Base-by-base conservation (phyloP, 2,888 invertebrate genomes). In the Ptychoptera contaminata region DNA sequence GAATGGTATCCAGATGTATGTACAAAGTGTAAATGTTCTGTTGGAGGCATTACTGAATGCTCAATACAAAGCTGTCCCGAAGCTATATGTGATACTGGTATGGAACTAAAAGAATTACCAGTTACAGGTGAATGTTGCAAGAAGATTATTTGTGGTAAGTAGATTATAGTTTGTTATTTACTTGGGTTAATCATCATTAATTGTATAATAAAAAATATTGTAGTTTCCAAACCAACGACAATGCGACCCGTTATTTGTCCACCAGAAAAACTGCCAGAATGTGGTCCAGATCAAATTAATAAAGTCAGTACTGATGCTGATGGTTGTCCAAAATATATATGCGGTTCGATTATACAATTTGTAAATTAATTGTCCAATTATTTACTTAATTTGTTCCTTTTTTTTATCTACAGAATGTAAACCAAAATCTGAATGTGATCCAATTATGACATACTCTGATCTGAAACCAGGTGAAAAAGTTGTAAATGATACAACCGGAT, bases 291-390 rank as follows among this genome's bases (percentile, higher is more conserved):
- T 9, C 86, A 87, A 62, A 69, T 73, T 8, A 70, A 78, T 52
- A 84, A 83, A 57, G 65, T 77, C 46, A 75, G 76, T 52, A 74
- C 68, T 0, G 74, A 72, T 30, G 49, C 72, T 1, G 71, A 77
- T 52, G 80, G 78, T 6, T 87, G 87, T 61, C 74, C 74, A 31
- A 75, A 79, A 52, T 83, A 78, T 50, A 71, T 81, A 48, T 87
- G 87, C 55, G 76, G 82, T 82, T 58, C 61, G 70, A 55, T 56
- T 51, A 49, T 34, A 37, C 23, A 34, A n/a, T n/a, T 23, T 14
- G 34, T 29, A 34, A 16, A 32, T 9, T 34, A 29, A 9, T 16
- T 38, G 29, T n/a, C n/a, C 11, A 14, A 23, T 35, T n/a, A 11
- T 12, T 29, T 23, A 31, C 10, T 10, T 36, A 36, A 12, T 38